These are phyloP conservation scores for Gasterosteus nipponicus DNA, from an alignment of 2,113 vertebrate species.

Conservation along the genomic window DNA sequence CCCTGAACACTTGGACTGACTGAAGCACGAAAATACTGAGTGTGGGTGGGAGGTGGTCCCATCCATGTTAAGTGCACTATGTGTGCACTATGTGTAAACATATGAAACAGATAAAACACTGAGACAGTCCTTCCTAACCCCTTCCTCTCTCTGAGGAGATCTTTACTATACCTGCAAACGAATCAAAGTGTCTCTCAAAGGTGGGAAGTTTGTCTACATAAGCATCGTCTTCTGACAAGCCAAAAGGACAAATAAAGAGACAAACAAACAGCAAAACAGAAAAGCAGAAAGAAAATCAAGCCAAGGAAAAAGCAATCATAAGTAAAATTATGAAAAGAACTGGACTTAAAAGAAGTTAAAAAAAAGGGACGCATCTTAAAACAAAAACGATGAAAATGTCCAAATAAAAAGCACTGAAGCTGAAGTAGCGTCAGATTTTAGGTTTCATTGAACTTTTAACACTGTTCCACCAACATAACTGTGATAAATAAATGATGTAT, in stretches of 20 bases:
- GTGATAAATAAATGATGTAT: background rate
- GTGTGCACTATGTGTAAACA: constrained; percentile 54
- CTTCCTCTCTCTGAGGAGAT: constrained; percentile 12
- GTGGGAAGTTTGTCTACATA: constrained; percentile 91
- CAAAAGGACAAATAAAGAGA: constrained; percentile 69
- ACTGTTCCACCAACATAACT: background rate
- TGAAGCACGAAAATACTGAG: constrained; percentile 40
- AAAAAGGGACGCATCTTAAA: constrained; percentile 16
- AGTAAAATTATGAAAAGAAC: constrained; percentile 25
- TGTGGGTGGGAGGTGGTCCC: constrained; percentile 30
- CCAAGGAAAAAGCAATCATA: constrained; percentile 11
- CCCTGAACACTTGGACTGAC: constrained; percentile 27
- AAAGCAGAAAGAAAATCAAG: constrained; percentile 57
- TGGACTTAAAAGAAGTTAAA: constrained; percentile 21
- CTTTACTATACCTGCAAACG: constrained; percentile 87
- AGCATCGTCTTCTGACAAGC: constrained; percentile 91
- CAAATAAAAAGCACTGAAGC: background rate
- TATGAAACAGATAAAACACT: constrained; percentile 63
- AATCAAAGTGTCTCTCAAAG: constrained; percentile 90
- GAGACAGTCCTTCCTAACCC: constrained; percentile 24
- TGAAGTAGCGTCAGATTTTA: background rate
- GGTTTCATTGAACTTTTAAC: background rate
- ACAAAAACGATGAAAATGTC: background rate
- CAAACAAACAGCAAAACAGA: constrained; percentile 69
- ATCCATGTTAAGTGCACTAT: constrained; percentile 40